These are phyloP conservation scores for Lasioglossum zephyrum DNA, from an alignment of 2,888 invertebrate genomes.

Conservation along the genomic window DNA sequence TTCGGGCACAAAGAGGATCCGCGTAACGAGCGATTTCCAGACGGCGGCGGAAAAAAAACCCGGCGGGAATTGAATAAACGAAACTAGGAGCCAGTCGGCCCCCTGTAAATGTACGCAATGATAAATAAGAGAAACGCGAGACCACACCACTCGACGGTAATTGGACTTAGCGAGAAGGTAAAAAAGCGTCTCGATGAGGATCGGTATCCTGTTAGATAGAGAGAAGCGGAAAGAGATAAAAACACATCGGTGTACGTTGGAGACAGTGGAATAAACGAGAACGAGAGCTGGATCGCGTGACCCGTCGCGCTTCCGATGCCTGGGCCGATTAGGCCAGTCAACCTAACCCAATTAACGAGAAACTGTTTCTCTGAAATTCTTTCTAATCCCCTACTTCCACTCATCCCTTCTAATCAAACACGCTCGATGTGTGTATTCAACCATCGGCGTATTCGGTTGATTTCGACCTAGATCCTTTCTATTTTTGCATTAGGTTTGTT, in stretches of 20 bases:
- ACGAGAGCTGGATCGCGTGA: slow-evolving; percentile 62
- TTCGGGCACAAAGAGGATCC: not conserved
- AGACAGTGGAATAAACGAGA: slow-evolving; percentile 37
- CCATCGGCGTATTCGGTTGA: not conserved
- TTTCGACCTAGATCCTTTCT: not conserved
- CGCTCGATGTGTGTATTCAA: not conserved
- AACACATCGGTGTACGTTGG: slow-evolving; percentile 30
- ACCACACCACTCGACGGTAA: not conserved
- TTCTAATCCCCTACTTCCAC: slow-evolving; percentile 25
- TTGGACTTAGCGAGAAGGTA: not conserved
- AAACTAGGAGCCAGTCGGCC: not conserved
- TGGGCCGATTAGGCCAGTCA: slow-evolving; percentile 71
- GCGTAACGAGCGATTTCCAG: not conserved
- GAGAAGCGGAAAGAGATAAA: not conserved
- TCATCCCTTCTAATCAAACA: not conserved
- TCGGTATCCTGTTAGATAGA: not conserved
- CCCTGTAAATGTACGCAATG: not conserved
- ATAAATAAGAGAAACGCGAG: slow-evolving; percentile 4
- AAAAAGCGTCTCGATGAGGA: not conserved
- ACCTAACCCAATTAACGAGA: slow-evolving; percentile 73
- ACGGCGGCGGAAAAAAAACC: not conserved
- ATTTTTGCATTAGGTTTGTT: not conserved
- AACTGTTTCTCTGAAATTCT: slow-evolving; percentile 57
- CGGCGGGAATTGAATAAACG: not conserved
- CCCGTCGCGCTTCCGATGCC: slow-evolving; percentile 56